Conservation (phyloP, 2,888 invertebrate genomes). For the Lycophotia porphyrea region DNA sequence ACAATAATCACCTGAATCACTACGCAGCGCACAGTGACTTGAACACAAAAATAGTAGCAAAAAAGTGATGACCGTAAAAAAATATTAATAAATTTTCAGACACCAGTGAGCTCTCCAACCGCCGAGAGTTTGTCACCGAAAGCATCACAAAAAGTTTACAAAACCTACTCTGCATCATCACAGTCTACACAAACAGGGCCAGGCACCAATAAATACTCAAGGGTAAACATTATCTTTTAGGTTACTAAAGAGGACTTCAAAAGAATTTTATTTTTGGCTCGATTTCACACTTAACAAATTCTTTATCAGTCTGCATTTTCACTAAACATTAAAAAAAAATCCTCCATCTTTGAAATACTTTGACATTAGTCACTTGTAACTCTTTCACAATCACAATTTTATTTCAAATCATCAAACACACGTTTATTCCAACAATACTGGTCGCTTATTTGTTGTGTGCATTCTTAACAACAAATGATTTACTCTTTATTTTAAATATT, state of each 20-base stretch:
- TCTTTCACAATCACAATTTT: slow-evolving; percentile 17
- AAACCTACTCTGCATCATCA: slow-evolving; percentile 83
- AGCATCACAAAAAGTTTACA: slow-evolving; percentile 88
- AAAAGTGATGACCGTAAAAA: background rate
- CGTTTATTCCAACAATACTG: slow-evolving; percentile 2
- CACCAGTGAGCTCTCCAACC: slow-evolving; percentile 84
- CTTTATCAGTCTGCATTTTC: background rate
- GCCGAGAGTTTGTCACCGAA: slow-evolving; percentile 88
- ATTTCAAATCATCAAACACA: slow-evolving; percentile 18
- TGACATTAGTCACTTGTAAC: background rate
- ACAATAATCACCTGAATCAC: background rate
- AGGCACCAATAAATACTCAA: slow-evolving; percentile 82
- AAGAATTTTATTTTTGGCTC: background rate
- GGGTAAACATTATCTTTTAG: slow-evolving; percentile 78
- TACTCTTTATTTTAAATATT: slow-evolving; percentile 59
- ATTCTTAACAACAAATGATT: background rate
- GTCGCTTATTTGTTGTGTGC: slow-evolving; percentile 4
- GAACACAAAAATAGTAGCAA: background rate
- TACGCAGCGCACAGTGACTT: background rate
- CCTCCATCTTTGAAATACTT: background rate
- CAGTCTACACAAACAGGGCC: slow-evolving; percentile 82
- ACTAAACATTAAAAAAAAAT: background rate
- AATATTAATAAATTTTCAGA: slow-evolving; percentile 79
- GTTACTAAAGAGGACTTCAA: slow-evolving; percentile 14
- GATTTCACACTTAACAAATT: background rate